phyloP scores from a whole-genome alignment of 1,140 invertebrate genomes.

The Dreissena polymorpha region DNA sequence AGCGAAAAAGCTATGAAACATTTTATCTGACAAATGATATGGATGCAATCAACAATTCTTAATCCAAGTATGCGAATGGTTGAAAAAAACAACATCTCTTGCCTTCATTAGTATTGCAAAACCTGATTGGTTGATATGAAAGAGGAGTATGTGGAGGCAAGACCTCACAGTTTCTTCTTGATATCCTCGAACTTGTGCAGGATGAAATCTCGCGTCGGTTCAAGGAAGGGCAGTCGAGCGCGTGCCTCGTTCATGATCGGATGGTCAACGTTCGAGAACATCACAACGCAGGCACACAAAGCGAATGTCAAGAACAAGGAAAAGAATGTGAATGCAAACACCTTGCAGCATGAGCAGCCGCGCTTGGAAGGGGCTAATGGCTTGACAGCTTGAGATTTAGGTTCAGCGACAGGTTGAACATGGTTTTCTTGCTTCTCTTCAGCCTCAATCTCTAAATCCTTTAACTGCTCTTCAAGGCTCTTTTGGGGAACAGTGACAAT shows the following conservation, averaged over 20 bases:
- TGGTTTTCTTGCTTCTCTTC: slow-evolving; percentile 65
- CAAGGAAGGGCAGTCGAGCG: slow-evolving; percentile 66
- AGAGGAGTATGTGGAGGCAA: background rate
- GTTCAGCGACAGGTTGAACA: slow-evolving; percentile 42
- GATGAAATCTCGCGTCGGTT: slow-evolving; percentile 69
- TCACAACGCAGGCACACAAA: slow-evolving; percentile 65
- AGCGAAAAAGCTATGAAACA: background rate
- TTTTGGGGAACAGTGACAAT: slow-evolving; percentile 54
- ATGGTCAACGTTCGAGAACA: slow-evolving; percentile 70
- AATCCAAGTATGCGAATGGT: background rate
- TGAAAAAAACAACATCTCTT: background rate
- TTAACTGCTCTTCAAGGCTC: slow-evolving; percentile 73
- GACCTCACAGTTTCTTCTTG: slow-evolving; percentile 35
- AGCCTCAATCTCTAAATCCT: slow-evolving; percentile 67
- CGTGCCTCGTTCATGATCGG: slow-evolving; percentile 62
- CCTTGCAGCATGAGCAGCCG: slow-evolving; percentile 57
- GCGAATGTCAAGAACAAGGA: slow-evolving; percentile 66
- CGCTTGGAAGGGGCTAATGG: slow-evolving; percentile 36
- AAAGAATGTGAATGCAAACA: slow-evolving; percentile 62
- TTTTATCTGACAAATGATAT: background rate
- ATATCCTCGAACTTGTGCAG: slow-evolving; percentile 54
- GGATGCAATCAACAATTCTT: background rate
- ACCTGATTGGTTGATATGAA: background rate
- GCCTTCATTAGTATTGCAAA: background rate
- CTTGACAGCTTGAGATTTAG: slow-evolving; percentile 4